Percentiles rank a stretch among this genome's conserved stretches.
Evolutionary conservation across 2,797 vertebrate species (phyloP).

Genomic region (Coregonus sp.): DNA sequence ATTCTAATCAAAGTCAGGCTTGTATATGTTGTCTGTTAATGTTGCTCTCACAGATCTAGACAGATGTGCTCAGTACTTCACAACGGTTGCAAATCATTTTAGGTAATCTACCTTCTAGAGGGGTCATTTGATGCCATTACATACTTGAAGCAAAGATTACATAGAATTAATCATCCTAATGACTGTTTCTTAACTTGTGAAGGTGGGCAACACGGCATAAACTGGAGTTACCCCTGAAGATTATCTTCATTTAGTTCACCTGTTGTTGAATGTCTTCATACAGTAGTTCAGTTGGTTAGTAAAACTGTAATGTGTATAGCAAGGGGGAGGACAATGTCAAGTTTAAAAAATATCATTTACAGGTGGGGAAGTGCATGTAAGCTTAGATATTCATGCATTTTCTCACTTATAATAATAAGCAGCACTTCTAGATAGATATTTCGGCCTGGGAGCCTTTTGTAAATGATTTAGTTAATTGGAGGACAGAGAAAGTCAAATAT

Average conservation of each 20-base stretch:
- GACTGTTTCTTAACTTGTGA: not conserved
- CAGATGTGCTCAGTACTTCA: not conserved
- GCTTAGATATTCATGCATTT: not conserved
- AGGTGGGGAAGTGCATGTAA: not conserved
- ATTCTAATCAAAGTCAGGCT: conserved; percentile 51
- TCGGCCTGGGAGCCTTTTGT: not conserved
- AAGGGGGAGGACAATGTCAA: not conserved
- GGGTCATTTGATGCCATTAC: not conserved
- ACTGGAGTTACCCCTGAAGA: not conserved
- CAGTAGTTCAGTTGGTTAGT: not conserved
- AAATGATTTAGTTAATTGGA: not conserved
- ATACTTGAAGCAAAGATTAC: not conserved
- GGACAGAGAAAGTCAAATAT: not conserved
- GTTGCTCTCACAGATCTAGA: not conserved
- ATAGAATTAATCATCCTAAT: not conserved
- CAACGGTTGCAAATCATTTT: not conserved
- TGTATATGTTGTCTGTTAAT: not conserved
- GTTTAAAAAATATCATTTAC: not conserved
- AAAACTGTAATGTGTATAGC: not conserved
- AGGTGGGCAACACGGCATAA: not conserved
- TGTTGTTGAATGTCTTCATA: conserved; percentile 8
- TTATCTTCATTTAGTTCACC: not conserved
- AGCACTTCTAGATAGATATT: not conserved
- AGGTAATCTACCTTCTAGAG: not conserved
- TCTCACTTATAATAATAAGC: not conserved